phyloP scores from a whole-genome alignment of 2,113 vertebrate species.

The Pollachius pollachius region DNA sequence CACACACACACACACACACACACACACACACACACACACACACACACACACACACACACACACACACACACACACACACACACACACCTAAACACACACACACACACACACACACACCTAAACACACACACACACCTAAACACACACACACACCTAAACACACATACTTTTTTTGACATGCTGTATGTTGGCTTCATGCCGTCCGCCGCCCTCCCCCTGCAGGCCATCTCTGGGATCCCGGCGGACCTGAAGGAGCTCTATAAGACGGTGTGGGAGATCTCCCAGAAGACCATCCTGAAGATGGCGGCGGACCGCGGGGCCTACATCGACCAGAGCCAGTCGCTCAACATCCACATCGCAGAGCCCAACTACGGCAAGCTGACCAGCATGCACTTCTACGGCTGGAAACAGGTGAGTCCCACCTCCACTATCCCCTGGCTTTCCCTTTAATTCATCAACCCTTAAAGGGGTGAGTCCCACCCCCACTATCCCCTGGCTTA shows the following conservation, averaged over 20 bases:
- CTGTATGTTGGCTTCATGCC: neutral
- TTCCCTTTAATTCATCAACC: neutral
- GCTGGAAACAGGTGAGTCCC: slow-evolving; percentile 89
- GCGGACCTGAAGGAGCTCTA: slow-evolving; percentile 91
- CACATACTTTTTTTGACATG: too few species aligned
- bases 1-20: too few species aligned
- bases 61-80: too few species aligned
- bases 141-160: too few species aligned
- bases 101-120: too few species aligned
- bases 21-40: too few species aligned
- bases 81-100: too few species aligned
- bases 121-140: too few species aligned
- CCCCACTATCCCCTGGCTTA: neutral
- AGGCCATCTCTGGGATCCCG: slow-evolving; percentile 82
- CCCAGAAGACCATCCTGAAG: slow-evolving; percentile 90
- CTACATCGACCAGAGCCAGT: slow-evolving; percentile 98
- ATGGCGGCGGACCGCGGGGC: slow-evolving; percentile 96
- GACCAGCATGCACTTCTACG: slow-evolving; percentile 98
- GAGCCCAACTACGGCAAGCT: slow-evolving; percentile 98
- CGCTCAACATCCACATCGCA: slow-evolving; percentile 95
- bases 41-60: too few species aligned
- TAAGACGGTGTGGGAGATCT: slow-evolving; percentile 98
- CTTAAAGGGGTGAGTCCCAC: neutral
- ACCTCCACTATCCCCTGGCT: too few species aligned
- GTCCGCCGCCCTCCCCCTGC: slow-evolving; percentile 4